Evolutionary conservation across 2,888 invertebrate species (phyloP).

Genomic region (Amitus sp.): DNA sequence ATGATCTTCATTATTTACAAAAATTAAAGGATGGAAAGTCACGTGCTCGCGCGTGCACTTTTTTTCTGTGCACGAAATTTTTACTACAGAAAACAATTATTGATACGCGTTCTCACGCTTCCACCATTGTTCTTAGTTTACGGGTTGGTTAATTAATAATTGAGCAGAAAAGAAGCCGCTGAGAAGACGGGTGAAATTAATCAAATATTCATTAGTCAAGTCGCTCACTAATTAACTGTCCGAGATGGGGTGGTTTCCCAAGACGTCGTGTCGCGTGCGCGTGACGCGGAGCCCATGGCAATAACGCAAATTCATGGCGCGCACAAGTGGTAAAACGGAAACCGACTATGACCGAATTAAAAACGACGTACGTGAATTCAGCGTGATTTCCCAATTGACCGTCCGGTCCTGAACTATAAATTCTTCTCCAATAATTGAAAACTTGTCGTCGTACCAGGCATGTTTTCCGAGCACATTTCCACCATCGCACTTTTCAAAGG

Average conservation of each 20-base stretch:
- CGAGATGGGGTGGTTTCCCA: slow-evolving; percentile 47
- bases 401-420: slow-evolving; percentile 22
- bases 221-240: slow-evolving; percentile 58
- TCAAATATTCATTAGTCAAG: slow-evolving; percentile 61
- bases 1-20: too few relatives aligned
- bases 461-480: too few relatives aligned
- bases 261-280: slow-evolving; percentile 52
- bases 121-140: not conserved
- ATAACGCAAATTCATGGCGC: slow-evolving; percentile 37
- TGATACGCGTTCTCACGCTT: not conserved
- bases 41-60: too few relatives aligned
- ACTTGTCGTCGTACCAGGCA: too few relatives aligned
- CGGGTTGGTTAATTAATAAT: slow-evolving; percentile 33
- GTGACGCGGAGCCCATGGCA: slow-evolving; percentile 26
- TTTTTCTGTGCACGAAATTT: too few relatives aligned
- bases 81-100: not conserved
- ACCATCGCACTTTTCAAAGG: too few relatives aligned
- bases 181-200: slow-evolving; percentile 53
- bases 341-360: slow-evolving; percentile 21
- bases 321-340: slow-evolving; percentile 5
- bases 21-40: too few relatives aligned
- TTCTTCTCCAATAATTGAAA: slow-evolving; percentile 27
- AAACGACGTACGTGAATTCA: slow-evolving; percentile 19
- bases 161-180: slow-evolving; percentile 33
- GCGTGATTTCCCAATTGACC: slow-evolving; percentile 31